These are phyloP conservation scores for Accipiter cooperii DNA, from an alignment of 2,113 vertebrate genomes.

Conservation along the genomic window DNA sequence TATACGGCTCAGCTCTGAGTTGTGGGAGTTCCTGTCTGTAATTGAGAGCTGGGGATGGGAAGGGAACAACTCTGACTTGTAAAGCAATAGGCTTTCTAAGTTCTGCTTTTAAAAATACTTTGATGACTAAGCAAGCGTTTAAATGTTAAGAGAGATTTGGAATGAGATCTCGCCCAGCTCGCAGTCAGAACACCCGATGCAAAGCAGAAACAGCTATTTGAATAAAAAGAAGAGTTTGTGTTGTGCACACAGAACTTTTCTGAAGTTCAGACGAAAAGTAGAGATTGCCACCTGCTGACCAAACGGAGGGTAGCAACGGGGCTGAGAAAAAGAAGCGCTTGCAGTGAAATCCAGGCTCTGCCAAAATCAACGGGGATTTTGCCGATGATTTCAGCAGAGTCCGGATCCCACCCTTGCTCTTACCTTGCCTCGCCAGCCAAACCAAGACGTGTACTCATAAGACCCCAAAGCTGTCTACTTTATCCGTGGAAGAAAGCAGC, in stretches of 20 bases:
- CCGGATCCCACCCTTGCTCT: not conserved
- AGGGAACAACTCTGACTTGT: not conserved
- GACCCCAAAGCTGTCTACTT: not conserved
- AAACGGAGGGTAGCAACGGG: not conserved
- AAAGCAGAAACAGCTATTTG: not conserved
- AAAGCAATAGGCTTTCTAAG: not conserved
- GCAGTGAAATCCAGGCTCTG: not conserved
- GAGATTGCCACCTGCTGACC: constrained; percentile 62
- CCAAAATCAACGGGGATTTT: not conserved
- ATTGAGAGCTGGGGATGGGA: not conserved
- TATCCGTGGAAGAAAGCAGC: not conserved
- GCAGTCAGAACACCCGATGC: not conserved
- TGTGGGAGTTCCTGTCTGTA: not conserved
- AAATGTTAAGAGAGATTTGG: not conserved
- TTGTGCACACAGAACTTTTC: not conserved
- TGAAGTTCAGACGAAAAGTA: constrained; percentile 1
- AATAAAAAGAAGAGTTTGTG: not conserved
- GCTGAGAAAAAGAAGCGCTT: not conserved
- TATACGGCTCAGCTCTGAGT: not conserved
- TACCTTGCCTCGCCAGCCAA: not conserved
- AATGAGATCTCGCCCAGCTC: not conserved
- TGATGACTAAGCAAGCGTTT: constrained; percentile 4
- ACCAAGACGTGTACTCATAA: not conserved
- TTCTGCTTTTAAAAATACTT: constrained; percentile 22
- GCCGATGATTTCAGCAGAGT: not conserved